These are phyloP conservation scores for Eptatretus burgeri DNA, from an alignment of 2,113 vertebrate genomes.

Conservation along the genomic window DNA sequence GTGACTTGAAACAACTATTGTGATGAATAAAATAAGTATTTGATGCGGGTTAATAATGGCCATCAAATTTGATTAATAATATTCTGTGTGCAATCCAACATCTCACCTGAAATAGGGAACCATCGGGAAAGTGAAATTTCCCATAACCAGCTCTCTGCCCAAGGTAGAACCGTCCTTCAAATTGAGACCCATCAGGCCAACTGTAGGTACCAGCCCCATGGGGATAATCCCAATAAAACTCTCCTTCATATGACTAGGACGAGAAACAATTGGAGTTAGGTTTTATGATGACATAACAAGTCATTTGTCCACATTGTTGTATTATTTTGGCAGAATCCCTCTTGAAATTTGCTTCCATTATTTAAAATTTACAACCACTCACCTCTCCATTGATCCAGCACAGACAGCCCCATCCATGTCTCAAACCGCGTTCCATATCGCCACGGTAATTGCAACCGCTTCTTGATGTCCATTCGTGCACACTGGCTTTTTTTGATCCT, in stretches of 20 bases:
- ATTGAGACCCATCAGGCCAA: slow-evolving; percentile 32
- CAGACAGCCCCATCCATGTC: background rate
- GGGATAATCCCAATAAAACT: slow-evolving; percentile 33
- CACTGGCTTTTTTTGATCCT: no score
- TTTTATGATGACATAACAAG: no score
- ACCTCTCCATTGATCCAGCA: background rate
- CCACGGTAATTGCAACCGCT: background rate
- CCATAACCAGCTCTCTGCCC: slow-evolving; percentile 42
- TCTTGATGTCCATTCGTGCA: no score
- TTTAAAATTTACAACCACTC: background rate
- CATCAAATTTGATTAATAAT: no score
- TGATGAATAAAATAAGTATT: no score
- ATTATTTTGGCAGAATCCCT: no score
- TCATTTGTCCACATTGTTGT: no score
- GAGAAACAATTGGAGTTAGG: background rate
- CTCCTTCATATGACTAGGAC: slow-evolving; percentile 28
- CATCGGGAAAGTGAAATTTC: slow-evolving; percentile 18
- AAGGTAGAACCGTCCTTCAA: slow-evolving; percentile 40
- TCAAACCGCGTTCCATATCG: background rate
- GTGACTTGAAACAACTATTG: no score
- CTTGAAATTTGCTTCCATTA: no score
- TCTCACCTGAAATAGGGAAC: slow-evolving; percentile 29
- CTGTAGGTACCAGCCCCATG: slow-evolving; percentile 28
- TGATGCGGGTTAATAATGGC: no score
- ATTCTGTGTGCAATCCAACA: no score